Conservation (phyloP, 2,797 vertebrate species). For the Tolypeutes matacus region DNA sequence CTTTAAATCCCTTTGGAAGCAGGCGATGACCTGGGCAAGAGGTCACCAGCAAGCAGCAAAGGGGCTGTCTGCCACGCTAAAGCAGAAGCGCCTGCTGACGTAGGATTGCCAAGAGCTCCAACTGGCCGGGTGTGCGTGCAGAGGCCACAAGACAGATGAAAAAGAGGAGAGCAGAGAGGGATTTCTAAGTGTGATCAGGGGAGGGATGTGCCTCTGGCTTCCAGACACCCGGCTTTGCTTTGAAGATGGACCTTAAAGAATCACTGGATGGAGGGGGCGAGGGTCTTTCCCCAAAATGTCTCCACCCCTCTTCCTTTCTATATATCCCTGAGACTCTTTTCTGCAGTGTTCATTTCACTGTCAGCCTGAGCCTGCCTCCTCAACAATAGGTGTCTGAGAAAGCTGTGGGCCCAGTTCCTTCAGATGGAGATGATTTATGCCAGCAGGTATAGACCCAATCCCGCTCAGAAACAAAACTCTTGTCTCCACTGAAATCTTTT, state of each 20-base stretch:
- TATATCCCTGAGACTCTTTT: slow-evolving; percentile 67
- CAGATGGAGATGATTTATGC: slow-evolving; percentile 63
- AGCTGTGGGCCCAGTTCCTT: slow-evolving; percentile 39
- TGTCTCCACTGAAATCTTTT: slow-evolving; percentile 53
- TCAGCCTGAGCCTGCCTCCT: slow-evolving; percentile 44
- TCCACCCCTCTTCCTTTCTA: slow-evolving; percentile 53
- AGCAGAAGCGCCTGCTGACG: neutral
- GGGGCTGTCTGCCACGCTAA: neutral
- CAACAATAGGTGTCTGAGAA: slow-evolving; percentile 75
- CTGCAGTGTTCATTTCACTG: slow-evolving; percentile 61
- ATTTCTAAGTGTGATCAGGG: no score
- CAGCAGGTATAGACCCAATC: slow-evolving; percentile 68
- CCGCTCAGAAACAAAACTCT: neutral
- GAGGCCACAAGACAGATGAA: neutral
- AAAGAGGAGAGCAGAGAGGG: neutral
- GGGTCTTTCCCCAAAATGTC: neutral
- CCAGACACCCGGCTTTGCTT: neutral
- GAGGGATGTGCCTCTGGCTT: neutral
- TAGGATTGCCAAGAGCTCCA: neutral
- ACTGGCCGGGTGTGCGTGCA: neutral
- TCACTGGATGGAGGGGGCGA: neutral
- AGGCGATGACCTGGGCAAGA: neutral
- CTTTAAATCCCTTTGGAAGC: neutral
- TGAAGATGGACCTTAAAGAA: neutral
- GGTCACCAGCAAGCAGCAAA: neutral